A percentile compares a stretch with the other conserved stretches of the same genome.
Conservation (phyloP, 1,140 invertebrate species). For the Lepidurus packardi region DNA sequence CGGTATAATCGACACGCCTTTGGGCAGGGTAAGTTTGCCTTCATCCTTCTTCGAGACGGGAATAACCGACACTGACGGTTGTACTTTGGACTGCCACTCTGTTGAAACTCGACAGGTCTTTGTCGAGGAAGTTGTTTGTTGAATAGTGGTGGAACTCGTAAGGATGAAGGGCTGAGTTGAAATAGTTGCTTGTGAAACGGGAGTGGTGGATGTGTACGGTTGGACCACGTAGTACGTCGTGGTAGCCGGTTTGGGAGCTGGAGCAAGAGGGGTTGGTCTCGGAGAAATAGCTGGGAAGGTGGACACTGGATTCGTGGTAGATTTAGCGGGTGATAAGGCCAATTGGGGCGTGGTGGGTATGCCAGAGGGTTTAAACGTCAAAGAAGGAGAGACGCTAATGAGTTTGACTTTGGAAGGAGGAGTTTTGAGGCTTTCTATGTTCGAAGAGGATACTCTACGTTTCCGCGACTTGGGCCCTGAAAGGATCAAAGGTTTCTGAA, state of each 20-base stretch:
- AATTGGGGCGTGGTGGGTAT: background rate
- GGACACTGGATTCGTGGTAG: background rate
- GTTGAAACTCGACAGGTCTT: too few species aligned
- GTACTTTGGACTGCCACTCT: background rate
- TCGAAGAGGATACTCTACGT: too few species aligned
- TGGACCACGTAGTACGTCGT: background rate
- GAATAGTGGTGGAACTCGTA: background rate
- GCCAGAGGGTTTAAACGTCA: background rate
- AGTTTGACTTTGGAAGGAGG: too few species aligned
- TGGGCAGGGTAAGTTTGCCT: background rate
- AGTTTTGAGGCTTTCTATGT: too few species aligned
- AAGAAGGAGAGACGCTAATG: too few species aligned
- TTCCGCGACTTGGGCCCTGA: too few species aligned
- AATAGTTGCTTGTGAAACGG: background rate
- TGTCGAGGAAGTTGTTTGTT: too few species aligned
- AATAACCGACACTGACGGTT: background rate
- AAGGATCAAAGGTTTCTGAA: too few species aligned
- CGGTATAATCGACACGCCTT: background rate
- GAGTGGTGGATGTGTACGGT: background rate
- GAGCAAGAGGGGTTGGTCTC: background rate
- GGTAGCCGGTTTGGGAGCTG: background rate
- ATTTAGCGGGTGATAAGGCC: background rate
- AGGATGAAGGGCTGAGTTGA: background rate
- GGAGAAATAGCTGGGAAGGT: background rate
- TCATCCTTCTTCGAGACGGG: background rate